phyloP scores from a whole-genome alignment of 1,140 invertebrate genomes.

The Brachionus rotundiformis region DNA sequence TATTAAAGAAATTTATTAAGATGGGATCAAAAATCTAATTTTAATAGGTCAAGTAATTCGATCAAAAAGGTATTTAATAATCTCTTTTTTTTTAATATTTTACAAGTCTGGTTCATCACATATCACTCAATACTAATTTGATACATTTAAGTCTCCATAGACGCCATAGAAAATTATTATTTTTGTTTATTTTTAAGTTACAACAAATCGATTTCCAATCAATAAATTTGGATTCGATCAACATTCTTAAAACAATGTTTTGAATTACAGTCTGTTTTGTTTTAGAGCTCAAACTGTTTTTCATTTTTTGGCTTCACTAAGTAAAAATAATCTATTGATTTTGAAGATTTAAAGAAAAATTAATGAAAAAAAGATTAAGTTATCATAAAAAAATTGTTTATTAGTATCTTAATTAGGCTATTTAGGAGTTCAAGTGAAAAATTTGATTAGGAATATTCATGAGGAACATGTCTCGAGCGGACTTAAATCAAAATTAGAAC shows the following conservation, averaged over 20 bases:
- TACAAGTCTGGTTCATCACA: not conserved
- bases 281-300: not conserved
- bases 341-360: not conserved
- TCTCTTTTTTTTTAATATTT: not conserved
- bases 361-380: not conserved
- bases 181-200: not conserved
- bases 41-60: not conserved
- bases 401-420: not conserved
- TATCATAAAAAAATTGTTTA: not conserved
- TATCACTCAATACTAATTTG: not conserved
- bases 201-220: constrained; percentile 26
- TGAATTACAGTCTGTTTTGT: constrained; percentile 24
- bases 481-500: not conserved
- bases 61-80: not conserved
- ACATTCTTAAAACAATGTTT: not conserved
- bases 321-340: not conserved
- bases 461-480: not conserved
- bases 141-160: not conserved
- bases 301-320: not conserved
- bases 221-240: not conserved
- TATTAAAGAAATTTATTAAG: not conserved
- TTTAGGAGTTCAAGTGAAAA: not conserved
- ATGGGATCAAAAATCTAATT: not conserved
- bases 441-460: not conserved
- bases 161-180: not conserved